A percentile compares a stretch with the other conserved stretches of the same genome.
phyloP scores from a whole-genome alignment of 2,113 vertebrate species.

The Colinus virginianus region DNA sequence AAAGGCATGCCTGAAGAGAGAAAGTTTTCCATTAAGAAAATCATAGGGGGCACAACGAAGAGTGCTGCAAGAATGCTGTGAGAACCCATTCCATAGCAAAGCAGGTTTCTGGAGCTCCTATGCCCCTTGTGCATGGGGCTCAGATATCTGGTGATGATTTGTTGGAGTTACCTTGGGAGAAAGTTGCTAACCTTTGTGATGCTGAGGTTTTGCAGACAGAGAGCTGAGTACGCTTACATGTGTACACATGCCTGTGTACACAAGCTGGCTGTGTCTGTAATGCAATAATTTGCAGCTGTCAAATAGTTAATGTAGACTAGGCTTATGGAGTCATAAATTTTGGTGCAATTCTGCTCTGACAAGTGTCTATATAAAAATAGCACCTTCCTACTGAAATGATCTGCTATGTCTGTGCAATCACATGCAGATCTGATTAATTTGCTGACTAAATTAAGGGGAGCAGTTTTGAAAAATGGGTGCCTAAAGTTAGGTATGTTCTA shows the following conservation, averaged over 20 bases:
- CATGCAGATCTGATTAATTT: constrained; percentile 70
- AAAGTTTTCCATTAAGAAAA: neutral
- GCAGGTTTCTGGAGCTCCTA: neutral
- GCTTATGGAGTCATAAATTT: constrained; percentile 29
- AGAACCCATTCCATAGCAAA: neutral
- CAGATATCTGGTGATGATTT: neutral
- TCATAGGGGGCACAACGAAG: neutral
- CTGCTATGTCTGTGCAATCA: constrained; percentile 58
- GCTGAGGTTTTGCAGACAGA: neutral
- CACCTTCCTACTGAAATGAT: constrained; percentile 60
- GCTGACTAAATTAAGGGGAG: constrained; percentile 55
- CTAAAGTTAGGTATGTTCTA: constrained; percentile 51
- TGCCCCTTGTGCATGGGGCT: neutral
- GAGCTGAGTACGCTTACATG: neutral
- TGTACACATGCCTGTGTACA: neutral
- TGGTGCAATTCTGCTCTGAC: neutral
- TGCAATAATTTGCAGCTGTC: constrained; percentile 14
- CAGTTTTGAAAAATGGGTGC: constrained; percentile 38
- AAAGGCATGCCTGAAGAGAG: neutral
- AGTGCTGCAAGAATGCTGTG: neutral
- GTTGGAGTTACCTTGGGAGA: neutral
- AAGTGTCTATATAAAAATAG: constrained; percentile 65
- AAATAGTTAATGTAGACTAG: constrained; percentile 37
- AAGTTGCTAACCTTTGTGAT: neutral
- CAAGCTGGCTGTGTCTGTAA: neutral